Evolutionary conservation across 2,888 invertebrate genomes (phyloP).

Genomic region (Lamproptera curius): DNA sequence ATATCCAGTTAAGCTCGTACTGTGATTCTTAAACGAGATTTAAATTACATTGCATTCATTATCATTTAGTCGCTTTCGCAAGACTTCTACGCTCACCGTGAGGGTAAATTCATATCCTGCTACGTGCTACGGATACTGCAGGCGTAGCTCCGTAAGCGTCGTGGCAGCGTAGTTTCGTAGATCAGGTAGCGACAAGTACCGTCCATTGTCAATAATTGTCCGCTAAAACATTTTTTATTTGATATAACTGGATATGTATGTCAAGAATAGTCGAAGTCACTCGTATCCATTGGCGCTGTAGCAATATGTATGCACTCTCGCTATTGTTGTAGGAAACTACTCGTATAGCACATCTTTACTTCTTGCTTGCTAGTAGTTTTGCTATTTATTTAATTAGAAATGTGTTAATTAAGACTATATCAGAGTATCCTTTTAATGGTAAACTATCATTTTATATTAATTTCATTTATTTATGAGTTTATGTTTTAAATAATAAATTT

Average conservation of each 20-base stretch:
- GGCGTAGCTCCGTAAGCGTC: too few species aligned
- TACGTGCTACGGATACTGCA: conserved; percentile 66
- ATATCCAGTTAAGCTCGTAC: not conserved
- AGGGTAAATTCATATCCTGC: conserved; percentile 66
- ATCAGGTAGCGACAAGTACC: conserved; percentile 50
- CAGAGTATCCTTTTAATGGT: too few species aligned
- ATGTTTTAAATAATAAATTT: too few species aligned
- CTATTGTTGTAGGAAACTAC: not conserved
- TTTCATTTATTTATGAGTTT: too few species aligned
- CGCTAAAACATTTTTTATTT: conserved; percentile 41
- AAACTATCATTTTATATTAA: too few species aligned
- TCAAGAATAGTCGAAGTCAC: conserved; percentile 33
- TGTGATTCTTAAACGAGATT: conserved; percentile 2
- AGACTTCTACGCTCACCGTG: conserved; percentile 53
- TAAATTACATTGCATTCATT: conserved; percentile 56
- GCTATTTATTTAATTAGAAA: too few species aligned
- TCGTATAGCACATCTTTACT: not conserved
- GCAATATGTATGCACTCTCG: conserved; percentile 12
- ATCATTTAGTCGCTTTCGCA: conserved; percentile 64
- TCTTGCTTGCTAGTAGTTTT: too few species aligned
- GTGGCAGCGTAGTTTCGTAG: conserved; percentile 48
- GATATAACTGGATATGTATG: conserved; percentile 41
- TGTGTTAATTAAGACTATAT: too few species aligned
- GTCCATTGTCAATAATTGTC: conserved; percentile 55
- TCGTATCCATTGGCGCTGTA: conserved; percentile 15